phyloP scores from a whole-genome alignment of 2,888 invertebrate genomes.

The Agonum fuliginosum region DNA sequence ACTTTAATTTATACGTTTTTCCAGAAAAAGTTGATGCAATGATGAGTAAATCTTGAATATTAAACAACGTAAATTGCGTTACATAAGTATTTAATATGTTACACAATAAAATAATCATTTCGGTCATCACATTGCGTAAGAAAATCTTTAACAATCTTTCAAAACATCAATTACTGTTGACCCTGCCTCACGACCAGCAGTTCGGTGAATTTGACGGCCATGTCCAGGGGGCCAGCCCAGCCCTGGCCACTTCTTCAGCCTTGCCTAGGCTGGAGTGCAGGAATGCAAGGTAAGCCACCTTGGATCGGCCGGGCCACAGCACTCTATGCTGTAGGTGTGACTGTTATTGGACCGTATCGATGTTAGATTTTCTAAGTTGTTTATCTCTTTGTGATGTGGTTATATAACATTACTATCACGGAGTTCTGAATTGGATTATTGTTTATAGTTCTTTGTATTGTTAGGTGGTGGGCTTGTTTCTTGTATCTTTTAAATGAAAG shows the following conservation, averaged over 20 bases:
- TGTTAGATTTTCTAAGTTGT: not conserved
- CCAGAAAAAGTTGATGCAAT: too few relatives aligned
- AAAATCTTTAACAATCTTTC: too few relatives aligned
- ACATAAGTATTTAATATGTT: too few relatives aligned
- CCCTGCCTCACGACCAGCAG: not conserved
- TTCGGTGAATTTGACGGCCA: not conserved
- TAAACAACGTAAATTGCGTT: too few relatives aligned
- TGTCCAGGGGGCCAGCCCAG: conserved; percentile 11
- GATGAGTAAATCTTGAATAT: too few relatives aligned
- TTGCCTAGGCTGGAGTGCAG: conserved; percentile 15
- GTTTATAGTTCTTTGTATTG: not conserved
- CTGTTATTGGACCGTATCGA: conserved; percentile 42
- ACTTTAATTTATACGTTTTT: too few relatives aligned
- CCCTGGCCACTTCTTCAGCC: not conserved
- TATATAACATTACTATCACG: conserved; percentile 8
- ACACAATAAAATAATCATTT: too few relatives aligned
- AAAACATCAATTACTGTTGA: not conserved
- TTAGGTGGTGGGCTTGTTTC: not conserved
- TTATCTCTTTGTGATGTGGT: not conserved
- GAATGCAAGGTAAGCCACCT: conserved; percentile 50
- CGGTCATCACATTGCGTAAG: too few relatives aligned
- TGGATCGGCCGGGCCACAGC: not conserved
- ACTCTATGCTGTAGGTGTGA: conserved; percentile 20
- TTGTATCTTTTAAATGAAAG: not conserved
- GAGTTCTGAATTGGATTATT: not conserved